Evolutionary conservation across 2,888 invertebrate genomes (phyloP), one percentile per base, ranked within the genome.

Genomic region (Cylloceria caligata): DNA sequence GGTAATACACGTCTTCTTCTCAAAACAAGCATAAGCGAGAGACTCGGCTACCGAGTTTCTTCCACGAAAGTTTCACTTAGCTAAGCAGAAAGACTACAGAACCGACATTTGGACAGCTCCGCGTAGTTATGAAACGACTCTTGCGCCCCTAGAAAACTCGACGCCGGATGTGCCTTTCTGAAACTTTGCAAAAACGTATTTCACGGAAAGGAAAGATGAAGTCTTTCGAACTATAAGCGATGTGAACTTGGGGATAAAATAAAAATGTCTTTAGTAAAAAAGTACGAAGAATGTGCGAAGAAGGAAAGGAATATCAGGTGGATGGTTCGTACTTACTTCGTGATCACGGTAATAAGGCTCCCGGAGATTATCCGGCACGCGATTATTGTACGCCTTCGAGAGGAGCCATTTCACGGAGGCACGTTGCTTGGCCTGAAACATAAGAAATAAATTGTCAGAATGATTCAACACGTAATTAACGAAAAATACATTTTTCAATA

Each of bases 371-470:
- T 97, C 96, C 88, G 98, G 98, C 93, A 96, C 97, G 94, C 96
- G 95, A 94, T 98, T 98, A 94, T 98, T 98, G 95, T 97, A 98
- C 85, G 98, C 98, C 95, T 99, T 99, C 89, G 97, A 97, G 88
- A 99, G 94, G 90, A 99, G 96, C 99, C 99, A 99, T 95, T 98
- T 97, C 91, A 99, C 96, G 90, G 98, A 98, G 91, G 98, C 98
- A 94, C 97, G 95, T 93, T 98, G 97, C 94, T 98, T 98, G 90
- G 98, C 98, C 98, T 99, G 95, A 24, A 96, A 96, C 91, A 93
- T 93, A 91, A 89, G 49, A 27, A 67, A 62, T n/a, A 2, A 62
- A 81, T 76, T 75, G 82, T 64, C 4, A 16, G 75, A 77, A 42
- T 60, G 39, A n/a, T 13, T 67, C 1, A 64, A 39, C 16, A 0